Conservation (phyloP, 2,113 vertebrate genomes). For the Clarias batrachus region DNA sequence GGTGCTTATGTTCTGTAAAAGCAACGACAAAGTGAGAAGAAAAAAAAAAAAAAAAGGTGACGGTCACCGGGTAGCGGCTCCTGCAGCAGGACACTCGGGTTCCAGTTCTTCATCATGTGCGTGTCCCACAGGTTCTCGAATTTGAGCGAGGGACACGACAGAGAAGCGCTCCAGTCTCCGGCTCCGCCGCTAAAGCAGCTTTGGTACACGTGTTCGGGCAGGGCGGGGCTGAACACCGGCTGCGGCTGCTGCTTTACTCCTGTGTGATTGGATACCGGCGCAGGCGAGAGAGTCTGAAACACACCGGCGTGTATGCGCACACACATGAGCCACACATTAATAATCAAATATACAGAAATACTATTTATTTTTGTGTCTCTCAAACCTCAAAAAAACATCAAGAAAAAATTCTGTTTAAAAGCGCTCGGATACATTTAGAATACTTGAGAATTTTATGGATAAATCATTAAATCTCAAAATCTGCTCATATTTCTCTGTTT, state of each 20-base stretch:
- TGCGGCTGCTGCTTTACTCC: slow-evolving; percentile 90
- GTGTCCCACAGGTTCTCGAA: slow-evolving; percentile 96
- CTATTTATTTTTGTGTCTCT: background rate
- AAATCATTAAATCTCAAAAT: background rate
- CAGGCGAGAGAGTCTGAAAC: slow-evolving; percentile 84
- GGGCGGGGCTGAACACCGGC: slow-evolving; percentile 88
- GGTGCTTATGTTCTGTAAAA: background rate
- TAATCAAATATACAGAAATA: background rate
- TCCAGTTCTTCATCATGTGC: slow-evolving; percentile 97
- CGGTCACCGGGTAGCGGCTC: slow-evolving; percentile 89
- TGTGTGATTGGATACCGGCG: slow-evolving; percentile 85
- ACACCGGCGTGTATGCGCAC: background rate
- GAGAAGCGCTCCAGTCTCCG: slow-evolving; percentile 91
- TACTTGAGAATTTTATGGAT: too few species aligned
- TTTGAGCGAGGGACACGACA: slow-evolving; percentile 82
- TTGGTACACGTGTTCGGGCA: slow-evolving; percentile 93
- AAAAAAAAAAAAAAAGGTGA: background rate
- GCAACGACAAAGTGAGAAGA: background rate
- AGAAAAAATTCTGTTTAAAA: background rate
- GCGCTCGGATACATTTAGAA: too few species aligned
- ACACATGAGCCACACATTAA: background rate
- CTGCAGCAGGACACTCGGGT: slow-evolving; percentile 87
- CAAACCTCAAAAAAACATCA: background rate
- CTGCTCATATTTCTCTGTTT: background rate
- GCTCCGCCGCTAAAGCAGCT: slow-evolving; percentile 85